Evolutionary conservation across 1,140 invertebrate species (phyloP).

Genomic region (Battus philenor): DNA sequence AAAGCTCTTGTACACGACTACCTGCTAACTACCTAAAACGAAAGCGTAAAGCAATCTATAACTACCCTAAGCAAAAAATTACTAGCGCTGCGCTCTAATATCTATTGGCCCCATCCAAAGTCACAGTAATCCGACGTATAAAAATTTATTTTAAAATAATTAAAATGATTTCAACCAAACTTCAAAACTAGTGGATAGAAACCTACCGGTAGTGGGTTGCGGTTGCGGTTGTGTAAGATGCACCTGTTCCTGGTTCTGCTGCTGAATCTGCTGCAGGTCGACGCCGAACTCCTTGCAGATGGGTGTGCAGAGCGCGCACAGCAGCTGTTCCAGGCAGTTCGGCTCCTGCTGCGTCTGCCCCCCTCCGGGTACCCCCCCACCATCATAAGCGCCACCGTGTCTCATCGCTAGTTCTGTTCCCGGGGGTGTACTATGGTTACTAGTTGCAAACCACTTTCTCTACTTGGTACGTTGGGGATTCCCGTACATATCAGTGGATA

Average conservation of each 20-base stretch:
- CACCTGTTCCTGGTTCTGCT: conserved; percentile 45
- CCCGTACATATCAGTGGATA: too few relatives aligned
- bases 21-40: too few relatives aligned
- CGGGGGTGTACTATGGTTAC: conserved; percentile 9
- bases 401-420: conserved; percentile 55
- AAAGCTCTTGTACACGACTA: too few relatives aligned
- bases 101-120: too few relatives aligned
- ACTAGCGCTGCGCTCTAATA: too few relatives aligned
- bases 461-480: too few relatives aligned
- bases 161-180: too few relatives aligned
- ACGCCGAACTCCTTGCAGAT: conserved; percentile 73
- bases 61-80: too few relatives aligned
- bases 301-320: conserved; percentile 65
- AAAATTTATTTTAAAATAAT: too few relatives aligned
- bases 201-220: conserved; percentile 25
- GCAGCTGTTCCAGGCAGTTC: conserved; percentile 65
- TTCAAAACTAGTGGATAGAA: neutral
- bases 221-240: conserved; percentile 50
- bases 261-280: conserved; percentile 55
- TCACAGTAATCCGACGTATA: too few relatives aligned
- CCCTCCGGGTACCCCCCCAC: conserved; percentile 23
- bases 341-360: conserved; percentile 34
- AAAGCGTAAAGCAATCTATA: too few relatives aligned
- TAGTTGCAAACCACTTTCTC: too few relatives aligned
- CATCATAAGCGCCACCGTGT: conserved; percentile 49